Evolutionary conservation across 2,797 vertebrate species (phyloP), one percentile per base, ranked within the genome.

Genomic region (Poecilia gillii): DNA sequence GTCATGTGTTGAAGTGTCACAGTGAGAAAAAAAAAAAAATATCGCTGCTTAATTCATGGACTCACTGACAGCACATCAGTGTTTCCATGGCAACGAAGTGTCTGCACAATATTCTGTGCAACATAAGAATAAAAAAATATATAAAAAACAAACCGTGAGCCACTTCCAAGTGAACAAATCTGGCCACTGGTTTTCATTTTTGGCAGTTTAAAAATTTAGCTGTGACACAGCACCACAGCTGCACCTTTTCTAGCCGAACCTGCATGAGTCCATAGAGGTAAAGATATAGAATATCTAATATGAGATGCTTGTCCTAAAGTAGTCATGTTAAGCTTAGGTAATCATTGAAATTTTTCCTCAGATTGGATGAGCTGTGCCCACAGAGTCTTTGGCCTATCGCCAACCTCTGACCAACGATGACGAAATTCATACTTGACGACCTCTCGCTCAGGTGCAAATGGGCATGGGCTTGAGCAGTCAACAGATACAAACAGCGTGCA

Each of bases 31-130:
- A n/a, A n/a, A n/a, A n/a, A n/a, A n/a, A n/a, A n/a, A n/a, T n/a
- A n/a, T n/a, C n/a, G n/a, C n/a, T n/a, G n/a, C n/a, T n/a, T n/a
- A n/a, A n/a, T n/a, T n/a, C n/a, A n/a, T n/a, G n/a, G n/a, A n/a
- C n/a, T n/a, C n/a, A n/a, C n/a, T n/a, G n/a, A n/a, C n/a, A n/a
- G n/a, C n/a, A n/a, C n/a, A n/a, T 87, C 91, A 84, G 88, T 93
- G 95, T 96, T 94, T 93, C 94, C 94, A 95, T 94, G 91, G 93
- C 77, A 95, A 96, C 95, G 82, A 93, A 93, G 94, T 93, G 91
- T 85, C 90, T 82, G 86, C 85, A 91, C 81, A 88, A 82, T 85
- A 91, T 90, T 93, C 78, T 73, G 85, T 68, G 84, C 87, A 84
- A 89, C 84, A 86, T 93, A 91, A 80, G 77, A 75, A 82, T 76